Percentiles rank a stretch among this genome's conserved stretches.
phyloP scores from a whole-genome alignment of 2,888 invertebrate species.

The Odontocerum albicorne region DNA sequence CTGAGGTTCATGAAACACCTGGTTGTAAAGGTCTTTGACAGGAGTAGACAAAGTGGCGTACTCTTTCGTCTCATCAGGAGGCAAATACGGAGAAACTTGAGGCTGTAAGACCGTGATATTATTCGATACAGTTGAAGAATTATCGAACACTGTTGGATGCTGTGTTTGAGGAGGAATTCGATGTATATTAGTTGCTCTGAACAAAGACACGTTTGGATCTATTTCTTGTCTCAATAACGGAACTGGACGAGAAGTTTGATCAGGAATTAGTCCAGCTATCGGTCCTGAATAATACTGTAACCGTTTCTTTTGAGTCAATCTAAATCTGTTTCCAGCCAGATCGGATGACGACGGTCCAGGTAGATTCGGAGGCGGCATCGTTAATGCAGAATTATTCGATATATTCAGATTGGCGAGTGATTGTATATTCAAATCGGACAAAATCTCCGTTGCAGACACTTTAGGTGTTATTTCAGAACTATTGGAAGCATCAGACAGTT shows the following conservation, averaged over 20 bases:
- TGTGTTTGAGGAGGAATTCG: too few relatives aligned
- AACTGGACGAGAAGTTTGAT: background rate
- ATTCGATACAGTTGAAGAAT: too few relatives aligned
- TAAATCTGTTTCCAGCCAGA: slow-evolving; percentile 22
- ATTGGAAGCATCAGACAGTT: background rate
- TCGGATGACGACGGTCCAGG: slow-evolving; percentile 1
- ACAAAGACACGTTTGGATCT: background rate
- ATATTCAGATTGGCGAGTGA: background rate
- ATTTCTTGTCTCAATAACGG: background rate
- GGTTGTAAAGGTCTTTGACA: background rate
- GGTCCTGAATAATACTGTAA: slow-evolving; percentile 57
- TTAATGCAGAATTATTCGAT: background rate
- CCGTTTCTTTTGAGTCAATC: slow-evolving; percentile 43
- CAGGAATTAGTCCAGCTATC: slow-evolving; percentile 45
- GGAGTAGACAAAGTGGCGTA: too few relatives aligned
- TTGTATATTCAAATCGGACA: too few relatives aligned
- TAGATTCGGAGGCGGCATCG: background rate
- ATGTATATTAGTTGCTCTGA: background rate
- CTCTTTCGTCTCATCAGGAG: background rate
- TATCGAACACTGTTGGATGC: too few relatives aligned
- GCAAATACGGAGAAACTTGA: background rate
- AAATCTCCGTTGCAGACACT: background rate
- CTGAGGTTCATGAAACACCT: background rate
- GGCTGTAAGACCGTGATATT: background rate
- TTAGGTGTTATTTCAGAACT: background rate